Evolutionary conservation across 2,113 vertebrate species (phyloP).

Genomic region (Puma concolor): DNA sequence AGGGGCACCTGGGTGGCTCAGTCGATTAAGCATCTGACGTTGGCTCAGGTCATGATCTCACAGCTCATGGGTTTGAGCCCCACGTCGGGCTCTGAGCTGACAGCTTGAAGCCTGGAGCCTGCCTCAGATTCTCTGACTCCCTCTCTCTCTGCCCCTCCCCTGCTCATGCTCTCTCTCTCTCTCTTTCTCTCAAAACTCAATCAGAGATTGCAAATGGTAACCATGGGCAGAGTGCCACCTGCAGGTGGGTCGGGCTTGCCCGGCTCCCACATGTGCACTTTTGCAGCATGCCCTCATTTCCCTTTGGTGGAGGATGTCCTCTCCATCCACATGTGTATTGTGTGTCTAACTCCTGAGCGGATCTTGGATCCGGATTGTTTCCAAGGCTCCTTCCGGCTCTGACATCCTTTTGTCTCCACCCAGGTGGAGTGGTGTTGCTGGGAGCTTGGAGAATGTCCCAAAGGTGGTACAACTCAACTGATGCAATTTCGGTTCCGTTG

Average conservation of each 20-base stretch:
- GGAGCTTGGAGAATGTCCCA: background rate
- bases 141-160: too few relatives aligned
- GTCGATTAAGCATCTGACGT: too few relatives aligned
- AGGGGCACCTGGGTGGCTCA: too few relatives aligned
- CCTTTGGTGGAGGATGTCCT: accelerated
- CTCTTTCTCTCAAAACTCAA: background rate
- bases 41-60: too few relatives aligned
- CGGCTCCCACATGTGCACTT: accelerated
- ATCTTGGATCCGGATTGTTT: background rate
- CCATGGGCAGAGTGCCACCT: background rate
- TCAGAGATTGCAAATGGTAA: background rate
- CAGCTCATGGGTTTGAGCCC: too few relatives aligned
- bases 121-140: too few relatives aligned
- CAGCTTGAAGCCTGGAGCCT: too few relatives aligned
- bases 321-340: background rate
- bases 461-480: background rate
- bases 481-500: background rate
- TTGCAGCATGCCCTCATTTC: accelerated
- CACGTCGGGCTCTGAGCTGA: too few relatives aligned
- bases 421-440: background rate
- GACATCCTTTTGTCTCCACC: background rate
- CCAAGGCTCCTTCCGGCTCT: background rate
- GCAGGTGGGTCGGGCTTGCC: too few relatives aligned
- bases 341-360: background rate
- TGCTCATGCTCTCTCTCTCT: too few relatives aligned